phyloP scores from a whole-genome alignment of 1,140 invertebrate species.

The Melipona quadrifasciata region DNA sequence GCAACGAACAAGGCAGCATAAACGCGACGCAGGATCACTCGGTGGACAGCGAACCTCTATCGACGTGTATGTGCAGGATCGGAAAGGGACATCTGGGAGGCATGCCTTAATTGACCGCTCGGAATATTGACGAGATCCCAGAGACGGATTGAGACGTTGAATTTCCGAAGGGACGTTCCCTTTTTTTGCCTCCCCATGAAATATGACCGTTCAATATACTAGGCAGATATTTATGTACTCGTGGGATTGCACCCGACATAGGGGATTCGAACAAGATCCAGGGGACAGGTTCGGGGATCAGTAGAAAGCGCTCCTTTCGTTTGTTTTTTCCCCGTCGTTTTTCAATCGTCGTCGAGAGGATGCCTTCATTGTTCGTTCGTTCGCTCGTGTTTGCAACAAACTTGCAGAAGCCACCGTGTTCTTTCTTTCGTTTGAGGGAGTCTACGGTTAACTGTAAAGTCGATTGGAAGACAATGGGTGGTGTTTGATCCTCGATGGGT shows the following conservation, averaged over 20 bases:
- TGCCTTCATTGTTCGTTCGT: background rate
- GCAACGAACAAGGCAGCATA: background rate
- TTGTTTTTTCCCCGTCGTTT: slow-evolving; percentile 10
- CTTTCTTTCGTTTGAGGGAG: background rate
- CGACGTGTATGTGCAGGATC: slow-evolving; percentile 45
- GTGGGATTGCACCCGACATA: slow-evolving; percentile 49
- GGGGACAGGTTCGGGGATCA: slow-evolving; percentile 3
- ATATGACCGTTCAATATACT: slow-evolving; percentile 71
- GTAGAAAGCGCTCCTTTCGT: slow-evolving; percentile 7
- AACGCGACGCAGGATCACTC: slow-evolving; percentile 30
- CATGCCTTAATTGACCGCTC: slow-evolving; percentile 74
- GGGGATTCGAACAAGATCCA: slow-evolving; percentile 23
- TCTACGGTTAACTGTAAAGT: background rate
- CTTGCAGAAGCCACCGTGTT: background rate
- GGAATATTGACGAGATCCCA: slow-evolving; percentile 71
- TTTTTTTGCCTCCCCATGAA: slow-evolving; percentile 69
- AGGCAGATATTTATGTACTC: slow-evolving; percentile 72
- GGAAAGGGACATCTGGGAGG: slow-evolving; percentile 69
- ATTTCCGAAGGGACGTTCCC: slow-evolving; percentile 68
- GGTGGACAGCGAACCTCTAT: slow-evolving; percentile 44
- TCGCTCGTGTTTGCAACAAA: background rate
- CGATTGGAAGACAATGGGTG: too few species aligned
- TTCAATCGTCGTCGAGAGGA: background rate
- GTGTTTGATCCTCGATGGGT: too few species aligned
- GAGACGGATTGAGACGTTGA: slow-evolving; percentile 75